Evolutionary conservation across 2,113 vertebrate species (phyloP).

Genomic region (Python bivittatus): DNA sequence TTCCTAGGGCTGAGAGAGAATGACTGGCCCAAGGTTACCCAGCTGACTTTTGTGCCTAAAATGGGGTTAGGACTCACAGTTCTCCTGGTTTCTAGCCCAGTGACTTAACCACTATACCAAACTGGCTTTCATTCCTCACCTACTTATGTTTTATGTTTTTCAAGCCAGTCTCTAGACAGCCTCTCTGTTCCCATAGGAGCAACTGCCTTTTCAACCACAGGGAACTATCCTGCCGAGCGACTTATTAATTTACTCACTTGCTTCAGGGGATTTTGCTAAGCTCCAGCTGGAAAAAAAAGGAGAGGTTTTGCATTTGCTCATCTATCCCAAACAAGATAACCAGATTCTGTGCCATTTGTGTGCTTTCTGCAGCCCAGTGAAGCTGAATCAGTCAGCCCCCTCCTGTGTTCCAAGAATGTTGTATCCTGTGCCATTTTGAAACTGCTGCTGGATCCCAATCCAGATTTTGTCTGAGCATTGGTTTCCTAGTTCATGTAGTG

Average conservation of each 20-base stretch:
- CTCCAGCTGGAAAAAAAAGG: slow-evolving; percentile 2
- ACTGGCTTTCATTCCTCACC: not conserved
- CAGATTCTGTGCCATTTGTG: slow-evolving; percentile 34
- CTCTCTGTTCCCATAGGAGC: no score
- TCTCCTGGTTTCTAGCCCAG: no score
- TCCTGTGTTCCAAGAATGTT: slow-evolving; percentile 52
- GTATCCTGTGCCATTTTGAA: slow-evolving; percentile 55
- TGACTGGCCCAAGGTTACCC: no score
- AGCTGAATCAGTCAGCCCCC: slow-evolving; percentile 57
- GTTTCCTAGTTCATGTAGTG: slow-evolving; percentile 60
- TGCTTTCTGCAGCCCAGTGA: slow-evolving; percentile 48
- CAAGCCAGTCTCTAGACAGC: not conserved
- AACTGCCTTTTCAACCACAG: not conserved
- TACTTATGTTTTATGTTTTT: not conserved
- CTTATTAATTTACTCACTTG: not conserved
- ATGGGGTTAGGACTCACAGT: no score
- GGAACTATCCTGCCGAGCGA: not conserved
- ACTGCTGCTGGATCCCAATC: slow-evolving; percentile 31
- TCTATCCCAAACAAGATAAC: slow-evolving; percentile 63
- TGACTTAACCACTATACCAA: no score
- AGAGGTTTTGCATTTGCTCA: slow-evolving; percentile 35
- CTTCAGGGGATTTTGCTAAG: not conserved
- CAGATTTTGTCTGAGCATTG: slow-evolving; percentile 38
- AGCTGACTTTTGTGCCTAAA: no score
- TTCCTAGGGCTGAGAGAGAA: no score